A percentile compares a stretch with the other conserved stretches of the same genome.
phyloP scores from a whole-genome alignment of 2,797 vertebrate genomes.

The Vipera latastei region DNA sequence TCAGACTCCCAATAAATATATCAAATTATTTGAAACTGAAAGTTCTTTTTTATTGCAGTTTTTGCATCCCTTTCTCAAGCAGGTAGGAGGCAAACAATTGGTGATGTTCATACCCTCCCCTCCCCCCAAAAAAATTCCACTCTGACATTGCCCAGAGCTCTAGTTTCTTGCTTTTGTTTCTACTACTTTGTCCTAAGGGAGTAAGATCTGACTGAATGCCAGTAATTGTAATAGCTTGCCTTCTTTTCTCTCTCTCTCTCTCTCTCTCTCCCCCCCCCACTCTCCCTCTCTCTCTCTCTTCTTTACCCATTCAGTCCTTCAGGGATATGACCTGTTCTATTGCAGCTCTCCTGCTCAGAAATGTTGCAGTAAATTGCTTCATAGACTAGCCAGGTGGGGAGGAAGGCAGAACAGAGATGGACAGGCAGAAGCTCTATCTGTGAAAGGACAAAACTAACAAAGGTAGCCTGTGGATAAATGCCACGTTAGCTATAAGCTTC shows the following conservation, averaged over 20 bases:
- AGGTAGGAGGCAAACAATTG: not conserved
- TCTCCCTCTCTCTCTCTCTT: not conserved
- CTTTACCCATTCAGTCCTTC: not conserved
- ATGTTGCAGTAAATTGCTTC: not conserved
- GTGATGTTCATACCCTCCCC: not conserved
- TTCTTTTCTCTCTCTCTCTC: not conserved
- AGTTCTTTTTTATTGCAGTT: not conserved
- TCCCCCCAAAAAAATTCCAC: not conserved
- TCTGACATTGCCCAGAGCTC: not conserved
- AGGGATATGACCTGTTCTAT: slow-evolving; percentile 21
- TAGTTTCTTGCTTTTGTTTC: not conserved
- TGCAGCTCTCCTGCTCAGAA: not conserved
- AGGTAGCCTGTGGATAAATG: not conserved
- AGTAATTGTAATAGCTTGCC: not conserved
- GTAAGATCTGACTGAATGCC: not conserved
- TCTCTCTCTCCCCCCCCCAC: not conserved
- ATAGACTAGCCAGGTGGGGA: not conserved
- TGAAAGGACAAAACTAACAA: not conserved
- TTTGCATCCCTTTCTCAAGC: not conserved
- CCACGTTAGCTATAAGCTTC: not conserved
- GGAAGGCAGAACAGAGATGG: not conserved
- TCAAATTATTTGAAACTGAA: not conserved
- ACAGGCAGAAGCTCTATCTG: not conserved
- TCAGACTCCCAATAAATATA: not conserved
- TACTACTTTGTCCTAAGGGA: not conserved